phyloP scores from a whole-genome alignment of 2,888 invertebrate genomes.

The Fragum whitleyi region DNA sequence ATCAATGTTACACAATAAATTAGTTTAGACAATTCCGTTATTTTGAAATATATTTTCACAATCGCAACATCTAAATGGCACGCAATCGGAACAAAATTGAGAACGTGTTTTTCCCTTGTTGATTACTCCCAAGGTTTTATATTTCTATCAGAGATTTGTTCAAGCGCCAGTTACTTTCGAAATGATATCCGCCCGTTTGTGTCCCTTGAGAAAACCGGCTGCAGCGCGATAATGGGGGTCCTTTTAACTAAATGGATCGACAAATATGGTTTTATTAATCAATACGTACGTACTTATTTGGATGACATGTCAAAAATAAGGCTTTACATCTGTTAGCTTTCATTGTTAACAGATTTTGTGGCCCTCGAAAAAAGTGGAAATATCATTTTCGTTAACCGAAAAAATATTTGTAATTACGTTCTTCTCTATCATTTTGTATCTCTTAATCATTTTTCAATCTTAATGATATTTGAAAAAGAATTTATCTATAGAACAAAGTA shows the following conservation, averaged over 20 bases:
- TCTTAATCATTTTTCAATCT: too few relatives aligned
- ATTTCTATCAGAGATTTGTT: constrained; percentile 7
- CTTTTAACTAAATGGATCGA: not conserved
- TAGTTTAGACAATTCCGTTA: not conserved
- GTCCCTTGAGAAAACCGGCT: constrained; percentile 8
- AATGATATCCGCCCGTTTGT: not conserved
- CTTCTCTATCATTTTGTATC: too few relatives aligned
- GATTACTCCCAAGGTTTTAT: constrained; percentile 7
- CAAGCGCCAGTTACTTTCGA: constrained; percentile 13
- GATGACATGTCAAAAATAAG: too few relatives aligned
- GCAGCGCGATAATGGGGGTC: not conserved
- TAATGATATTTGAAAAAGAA: too few relatives aligned
- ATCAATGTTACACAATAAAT: not conserved
- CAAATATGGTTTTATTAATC: not conserved
- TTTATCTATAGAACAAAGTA: too few relatives aligned
- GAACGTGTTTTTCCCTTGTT: constrained; percentile 3
- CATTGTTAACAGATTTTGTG: too few relatives aligned
- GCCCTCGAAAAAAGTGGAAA: too few relatives aligned
- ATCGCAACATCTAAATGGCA: not conserved
- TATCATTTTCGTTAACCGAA: too few relatives aligned
- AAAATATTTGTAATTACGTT: too few relatives aligned
- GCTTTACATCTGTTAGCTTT: too few relatives aligned
- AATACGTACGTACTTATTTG: not conserved
- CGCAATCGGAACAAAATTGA: constrained; percentile 11
- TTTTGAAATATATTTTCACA: not conserved